Conservation (phyloP, 2,113 vertebrate genomes). For the Trogon melanurus region DNA sequence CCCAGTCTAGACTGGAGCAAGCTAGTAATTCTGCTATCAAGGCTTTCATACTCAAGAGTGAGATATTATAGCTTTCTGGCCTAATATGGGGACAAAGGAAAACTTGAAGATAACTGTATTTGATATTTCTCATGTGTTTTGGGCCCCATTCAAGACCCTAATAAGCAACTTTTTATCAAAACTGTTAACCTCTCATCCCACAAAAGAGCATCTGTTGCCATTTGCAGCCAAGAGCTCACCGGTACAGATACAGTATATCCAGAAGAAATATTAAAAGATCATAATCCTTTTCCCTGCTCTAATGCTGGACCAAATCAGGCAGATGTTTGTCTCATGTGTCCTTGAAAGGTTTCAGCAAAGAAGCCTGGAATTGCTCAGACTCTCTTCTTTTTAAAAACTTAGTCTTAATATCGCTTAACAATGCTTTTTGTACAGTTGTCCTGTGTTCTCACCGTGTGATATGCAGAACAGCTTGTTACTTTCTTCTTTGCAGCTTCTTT, state of each 20-base stretch:
- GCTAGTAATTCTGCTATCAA: neutral
- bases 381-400: neutral
- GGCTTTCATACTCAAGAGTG: neutral
- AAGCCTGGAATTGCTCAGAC: neutral
- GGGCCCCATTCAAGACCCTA: neutral
- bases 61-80: neutral
- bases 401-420: neutral
- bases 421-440: neutral
- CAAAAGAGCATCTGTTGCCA: fast-evolving
- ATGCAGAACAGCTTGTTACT: neutral
- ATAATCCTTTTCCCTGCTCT: neutral
- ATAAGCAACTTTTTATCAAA: neutral
- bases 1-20: neutral
- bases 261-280: neutral
- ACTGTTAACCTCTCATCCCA: neutral
- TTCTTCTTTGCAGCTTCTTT: neutral
- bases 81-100: neutral
- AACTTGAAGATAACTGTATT: neutral
- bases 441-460: neutral
- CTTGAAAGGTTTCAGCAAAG: neutral
- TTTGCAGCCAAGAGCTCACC: neutral
- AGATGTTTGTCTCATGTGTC: neutral
- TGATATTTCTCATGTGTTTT: neutral
- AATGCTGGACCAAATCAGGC: neutral
- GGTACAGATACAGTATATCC: neutral